These are phyloP conservation scores for Arenicola marina DNA, from an alignment of 2,888 invertebrate species.

Conservation along the genomic window DNA sequence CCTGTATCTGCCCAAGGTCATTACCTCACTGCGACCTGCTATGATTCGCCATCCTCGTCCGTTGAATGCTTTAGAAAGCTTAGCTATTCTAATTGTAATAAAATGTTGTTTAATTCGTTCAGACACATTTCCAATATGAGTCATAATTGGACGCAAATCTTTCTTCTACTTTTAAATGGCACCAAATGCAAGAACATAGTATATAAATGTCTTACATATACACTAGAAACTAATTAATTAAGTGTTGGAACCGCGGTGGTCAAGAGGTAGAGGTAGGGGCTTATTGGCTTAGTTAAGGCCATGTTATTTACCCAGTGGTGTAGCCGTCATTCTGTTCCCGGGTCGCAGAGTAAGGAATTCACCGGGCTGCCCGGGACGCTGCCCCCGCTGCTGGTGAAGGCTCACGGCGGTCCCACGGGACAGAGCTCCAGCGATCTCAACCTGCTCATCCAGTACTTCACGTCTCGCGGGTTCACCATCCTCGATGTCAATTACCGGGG, in stretches of 20 bases:
- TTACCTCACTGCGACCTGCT: background rate
- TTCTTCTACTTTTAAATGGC: background rate
- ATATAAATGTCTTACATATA: too few relatives aligned
- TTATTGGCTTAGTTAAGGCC: too few relatives aligned
- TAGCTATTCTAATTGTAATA: background rate
- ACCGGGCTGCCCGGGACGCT: constrained; percentile 43
- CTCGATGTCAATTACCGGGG: constrained; percentile 63
- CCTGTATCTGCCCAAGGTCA: constrained; percentile 54
- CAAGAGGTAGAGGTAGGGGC: too few relatives aligned
- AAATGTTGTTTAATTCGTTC: too few relatives aligned
- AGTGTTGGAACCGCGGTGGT: too few relatives aligned
- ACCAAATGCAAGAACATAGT: too few relatives aligned
- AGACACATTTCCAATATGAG: too few relatives aligned
- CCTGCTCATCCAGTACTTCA: constrained; percentile 59
- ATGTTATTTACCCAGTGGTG: background rate
- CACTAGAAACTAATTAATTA: too few relatives aligned
- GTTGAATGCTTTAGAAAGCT: background rate
- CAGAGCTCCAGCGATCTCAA: constrained; percentile 45
- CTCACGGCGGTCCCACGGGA: constrained; percentile 63
- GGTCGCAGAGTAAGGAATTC: constrained; percentile 52
- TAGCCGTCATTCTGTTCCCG: too few relatives aligned
- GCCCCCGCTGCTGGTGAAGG: constrained; percentile 60
- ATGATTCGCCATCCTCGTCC: too few relatives aligned
- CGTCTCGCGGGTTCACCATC: constrained; percentile 61
- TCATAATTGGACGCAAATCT: background rate